These are phyloP conservation scores for Bettongia penicillata DNA, from an alignment of 2,113 vertebrate genomes.

Conservation along the genomic window DNA sequence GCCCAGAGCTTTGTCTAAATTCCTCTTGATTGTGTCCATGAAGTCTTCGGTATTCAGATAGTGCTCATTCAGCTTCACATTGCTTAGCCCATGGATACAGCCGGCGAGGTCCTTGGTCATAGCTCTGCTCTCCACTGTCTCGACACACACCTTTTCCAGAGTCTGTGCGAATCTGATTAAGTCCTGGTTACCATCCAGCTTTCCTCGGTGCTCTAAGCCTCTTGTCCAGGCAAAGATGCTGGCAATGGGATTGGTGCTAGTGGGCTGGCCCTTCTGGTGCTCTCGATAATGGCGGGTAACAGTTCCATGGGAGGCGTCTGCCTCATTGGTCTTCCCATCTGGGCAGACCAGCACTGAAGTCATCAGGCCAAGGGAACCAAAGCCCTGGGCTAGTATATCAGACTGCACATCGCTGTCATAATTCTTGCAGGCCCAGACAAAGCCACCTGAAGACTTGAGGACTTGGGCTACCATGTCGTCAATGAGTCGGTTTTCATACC, in stretches of 20 bases:
- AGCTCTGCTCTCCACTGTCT: slow-evolving; percentile 94
- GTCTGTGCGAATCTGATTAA: slow-evolving; percentile 95
- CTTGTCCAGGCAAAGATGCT: slow-evolving; percentile 99
- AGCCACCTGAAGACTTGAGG: slow-evolving; percentile 95
- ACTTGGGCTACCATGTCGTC: slow-evolving; percentile 99
- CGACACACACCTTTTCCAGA: slow-evolving; percentile 94
- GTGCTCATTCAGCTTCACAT: slow-evolving; percentile 96
- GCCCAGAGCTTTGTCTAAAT: slow-evolving; percentile 95
- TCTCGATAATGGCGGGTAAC: slow-evolving; percentile 98
- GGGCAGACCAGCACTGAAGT: slow-evolving; percentile 97
- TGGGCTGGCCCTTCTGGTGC: slow-evolving; percentile 98
- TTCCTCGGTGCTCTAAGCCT: slow-evolving; percentile 96
- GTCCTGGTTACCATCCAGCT: slow-evolving; percentile 93
- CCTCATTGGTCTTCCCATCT: slow-evolving; percentile 98
- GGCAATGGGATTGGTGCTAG: slow-evolving; percentile 98
- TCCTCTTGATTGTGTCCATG: slow-evolving; percentile 96
- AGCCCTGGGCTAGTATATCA: slow-evolving; percentile 98
- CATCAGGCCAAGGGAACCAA: slow-evolving; percentile 97
- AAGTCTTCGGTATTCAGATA: slow-evolving; percentile 99
- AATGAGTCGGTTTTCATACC: slow-evolving; percentile 99
- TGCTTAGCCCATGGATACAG: slow-evolving; percentile 96
- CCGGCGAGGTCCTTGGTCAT: slow-evolving; percentile 99
- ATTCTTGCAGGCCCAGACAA: slow-evolving; percentile 99
- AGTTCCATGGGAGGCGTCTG: slow-evolving; percentile 95
- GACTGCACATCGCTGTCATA: slow-evolving; percentile 98